These are phyloP conservation scores for Acanthurus lineatus DNA, from an alignment of 2,797 vertebrate genomes.

Conservation along the genomic window DNA sequence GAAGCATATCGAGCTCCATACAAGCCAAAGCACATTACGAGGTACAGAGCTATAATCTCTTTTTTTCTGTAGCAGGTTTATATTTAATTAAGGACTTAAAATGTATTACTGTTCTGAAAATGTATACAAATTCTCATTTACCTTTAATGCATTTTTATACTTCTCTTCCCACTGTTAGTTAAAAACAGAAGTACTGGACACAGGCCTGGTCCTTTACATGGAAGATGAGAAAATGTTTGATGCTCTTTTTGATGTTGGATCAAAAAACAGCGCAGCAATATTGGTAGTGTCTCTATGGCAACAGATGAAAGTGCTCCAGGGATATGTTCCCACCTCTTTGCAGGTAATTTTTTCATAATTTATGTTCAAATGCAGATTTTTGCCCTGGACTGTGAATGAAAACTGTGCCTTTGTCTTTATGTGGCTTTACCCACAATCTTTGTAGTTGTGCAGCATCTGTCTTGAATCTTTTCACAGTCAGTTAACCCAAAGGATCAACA, in stretches of 20 bases:
- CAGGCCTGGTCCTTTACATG: conserved; percentile 68
- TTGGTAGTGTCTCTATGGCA: conserved; percentile 81
- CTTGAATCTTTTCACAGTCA: neutral
- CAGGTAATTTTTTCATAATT: conserved; percentile 75
- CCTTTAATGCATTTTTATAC: conserved; percentile 7
- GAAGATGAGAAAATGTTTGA: conserved; percentile 69
- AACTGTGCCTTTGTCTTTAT: neutral
- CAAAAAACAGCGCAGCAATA: conserved; percentile 60
- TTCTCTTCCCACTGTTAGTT: conserved; percentile 66
- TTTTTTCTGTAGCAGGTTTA: neutral
- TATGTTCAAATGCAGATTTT: neutral
- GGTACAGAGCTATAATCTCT: conserved; percentile 64
- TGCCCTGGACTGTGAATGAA: neutral
- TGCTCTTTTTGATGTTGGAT: conserved; percentile 65
- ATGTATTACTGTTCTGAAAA: neutral
- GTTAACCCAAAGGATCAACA: neutral
- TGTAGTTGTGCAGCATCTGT: neutral
- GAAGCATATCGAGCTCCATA: conserved; percentile 76
- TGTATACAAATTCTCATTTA: neutral
- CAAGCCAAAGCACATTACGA: conserved; percentile 80
- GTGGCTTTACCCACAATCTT: neutral
- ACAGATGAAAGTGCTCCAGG: conserved; percentile 73
- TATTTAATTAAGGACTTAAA: neutral
- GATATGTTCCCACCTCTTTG: conserved; percentile 76
- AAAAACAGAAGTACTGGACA: conserved; percentile 59